phyloP scores from a whole-genome alignment of 1,140 invertebrate species.

The Papilio machaon region DNA sequence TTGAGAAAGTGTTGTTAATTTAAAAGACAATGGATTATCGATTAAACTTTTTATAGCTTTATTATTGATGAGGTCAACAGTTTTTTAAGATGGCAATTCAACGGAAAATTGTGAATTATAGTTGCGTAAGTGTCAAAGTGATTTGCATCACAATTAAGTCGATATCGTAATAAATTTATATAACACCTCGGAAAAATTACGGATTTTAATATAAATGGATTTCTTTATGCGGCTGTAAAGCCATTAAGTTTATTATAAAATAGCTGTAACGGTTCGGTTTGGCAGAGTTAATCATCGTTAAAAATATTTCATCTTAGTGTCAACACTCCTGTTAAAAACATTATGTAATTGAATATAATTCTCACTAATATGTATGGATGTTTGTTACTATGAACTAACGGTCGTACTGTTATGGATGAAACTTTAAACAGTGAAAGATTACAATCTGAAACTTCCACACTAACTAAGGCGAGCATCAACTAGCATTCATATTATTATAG shows the following conservation, averaged over 20 bases:
- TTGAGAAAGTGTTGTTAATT: neutral
- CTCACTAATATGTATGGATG: too few relatives aligned
- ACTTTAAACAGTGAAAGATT: too few relatives aligned
- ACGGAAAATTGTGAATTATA: constrained; percentile 38
- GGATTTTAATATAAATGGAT: constrained; percentile 36
- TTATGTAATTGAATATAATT: too few relatives aligned
- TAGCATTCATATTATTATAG: too few relatives aligned
- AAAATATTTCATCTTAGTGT: neutral
- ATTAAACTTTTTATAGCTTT: neutral
- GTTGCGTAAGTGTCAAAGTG: constrained; percentile 65
- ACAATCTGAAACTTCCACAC: too few relatives aligned
- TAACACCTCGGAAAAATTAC: constrained; percentile 53
- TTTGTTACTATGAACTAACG: too few relatives aligned
- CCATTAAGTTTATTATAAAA: constrained; percentile 4
- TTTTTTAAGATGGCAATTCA: neutral
- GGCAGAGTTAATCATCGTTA: constrained; percentile 38
- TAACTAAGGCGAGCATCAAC: too few relatives aligned
- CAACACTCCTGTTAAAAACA: neutral
- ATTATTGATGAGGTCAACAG: constrained; percentile 1
- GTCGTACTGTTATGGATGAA: neutral
- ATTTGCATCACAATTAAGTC: constrained; percentile 68
- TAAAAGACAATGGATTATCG: neutral
- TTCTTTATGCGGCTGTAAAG: constrained; percentile 17
- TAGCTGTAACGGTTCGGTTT: constrained; percentile 12
- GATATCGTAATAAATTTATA: constrained; percentile 60